phyloP scores from a whole-genome alignment of 2,888 invertebrate genomes.

The Sicus ferrugineus region DNA sequence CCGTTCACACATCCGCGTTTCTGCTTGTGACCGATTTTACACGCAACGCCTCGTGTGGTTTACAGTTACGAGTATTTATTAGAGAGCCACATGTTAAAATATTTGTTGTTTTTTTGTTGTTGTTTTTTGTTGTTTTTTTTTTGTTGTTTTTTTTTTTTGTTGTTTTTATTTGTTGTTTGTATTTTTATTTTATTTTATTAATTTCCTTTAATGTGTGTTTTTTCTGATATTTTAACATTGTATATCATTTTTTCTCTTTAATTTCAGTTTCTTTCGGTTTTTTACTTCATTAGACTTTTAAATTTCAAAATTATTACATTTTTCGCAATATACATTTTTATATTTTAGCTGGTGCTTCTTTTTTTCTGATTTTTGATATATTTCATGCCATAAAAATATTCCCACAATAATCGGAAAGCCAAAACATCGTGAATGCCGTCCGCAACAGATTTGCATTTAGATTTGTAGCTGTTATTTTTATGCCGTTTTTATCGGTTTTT shows the following conservation, averaged over 20 bases:
- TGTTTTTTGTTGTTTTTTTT: background rate
- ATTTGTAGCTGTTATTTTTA: background rate
- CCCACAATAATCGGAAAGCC: background rate
- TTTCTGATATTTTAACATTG: background rate
- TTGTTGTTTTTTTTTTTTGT: background rate
- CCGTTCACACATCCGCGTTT: background rate
- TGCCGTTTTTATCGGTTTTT: background rate
- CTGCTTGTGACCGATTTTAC: background rate
- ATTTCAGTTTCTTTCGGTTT: background rate
- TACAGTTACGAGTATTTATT: background rate
- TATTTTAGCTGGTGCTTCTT: too few relatives aligned
- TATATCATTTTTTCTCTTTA: background rate
- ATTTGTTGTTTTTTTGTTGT: background rate
- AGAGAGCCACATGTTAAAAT: background rate
- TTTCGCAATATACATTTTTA: too few relatives aligned
- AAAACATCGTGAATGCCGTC: background rate
- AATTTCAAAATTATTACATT: too few relatives aligned
- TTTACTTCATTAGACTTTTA: too few relatives aligned
- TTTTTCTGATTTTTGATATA: too few relatives aligned
- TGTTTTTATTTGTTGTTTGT: background rate
- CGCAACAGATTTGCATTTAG: conserved; percentile 1
- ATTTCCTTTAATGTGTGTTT: background rate
- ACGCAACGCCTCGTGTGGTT: background rate
- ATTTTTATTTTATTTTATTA: background rate
- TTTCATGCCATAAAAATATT: too few relatives aligned